Evolutionary conservation across 2,113 vertebrate genomes (phyloP), one percentile per base, ranked within the genome.

Genomic region (Dunckerocampus dactyliophorus): DNA sequence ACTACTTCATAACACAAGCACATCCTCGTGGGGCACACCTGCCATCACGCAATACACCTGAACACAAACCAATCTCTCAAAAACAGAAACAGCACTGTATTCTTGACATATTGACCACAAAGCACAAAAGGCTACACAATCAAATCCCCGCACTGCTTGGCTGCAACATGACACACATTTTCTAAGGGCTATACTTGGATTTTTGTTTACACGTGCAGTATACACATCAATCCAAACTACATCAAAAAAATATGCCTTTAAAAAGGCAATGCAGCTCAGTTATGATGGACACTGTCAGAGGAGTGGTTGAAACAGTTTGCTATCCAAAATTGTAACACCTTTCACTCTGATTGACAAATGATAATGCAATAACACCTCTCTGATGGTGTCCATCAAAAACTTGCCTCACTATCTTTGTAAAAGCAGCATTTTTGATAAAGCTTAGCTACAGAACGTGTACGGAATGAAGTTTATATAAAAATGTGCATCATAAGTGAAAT

Each of bases 71-170:
- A 67, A 67, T 68, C 46, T 59, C 31, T 37, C 28, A 12, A 14
- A 24, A 47, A 59, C 15, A 55, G 28, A 55, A 62, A 49, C 34
- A 58, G 68, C 62, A 28, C 54, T 59, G 56, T 61, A 66, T 59
- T 45, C 31, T 61, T 76, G 72, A 76, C 70, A 76, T 54, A 65
- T 71, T 77, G 69, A 60, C 50, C 21, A 49, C 54, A 65, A 69
- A 82, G 57, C 31, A 34, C 63, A 70, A 69, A 73, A 47, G 65
- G 57, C 62, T 21, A 37, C 47, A 52, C 57, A 72, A 59, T 43
- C 71, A 79, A 65, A 75, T 57, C 59, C 47, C 19, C 21, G 48
- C 6, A 57, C 55, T 69, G 52, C 45, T 65, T 74, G 70, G 43
- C 47, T 66, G 58, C 72, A 76, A 46, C 60, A 19, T 65, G 54